These are phyloP conservation scores for Vanessa tameamea DNA, from an alignment of 1,140 invertebrate species.

Conservation along the genomic window DNA sequence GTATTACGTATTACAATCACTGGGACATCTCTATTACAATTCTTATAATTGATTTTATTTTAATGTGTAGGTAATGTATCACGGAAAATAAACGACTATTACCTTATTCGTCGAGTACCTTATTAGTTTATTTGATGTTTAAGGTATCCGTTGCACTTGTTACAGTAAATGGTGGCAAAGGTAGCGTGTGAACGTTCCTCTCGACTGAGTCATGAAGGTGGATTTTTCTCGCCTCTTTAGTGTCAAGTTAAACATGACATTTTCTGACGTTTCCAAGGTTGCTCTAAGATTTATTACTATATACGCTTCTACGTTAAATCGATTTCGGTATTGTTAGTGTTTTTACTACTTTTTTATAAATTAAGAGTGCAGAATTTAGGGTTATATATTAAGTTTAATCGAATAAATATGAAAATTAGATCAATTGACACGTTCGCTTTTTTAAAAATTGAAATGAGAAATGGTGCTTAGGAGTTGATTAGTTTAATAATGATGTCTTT, in stretches of 20 bases:
- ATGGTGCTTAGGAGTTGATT: too few relatives aligned
- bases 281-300: not conserved
- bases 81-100: not conserved
- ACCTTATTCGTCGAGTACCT: not conserved
- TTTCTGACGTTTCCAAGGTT: conserved; percentile 6
- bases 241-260: conserved; percentile 24
- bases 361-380: too few relatives aligned
- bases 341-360: too few relatives aligned
- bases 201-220: conserved; percentile 22
- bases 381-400: too few relatives aligned
- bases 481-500: too few relatives aligned
- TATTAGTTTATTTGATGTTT: not conserved
- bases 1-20: too few relatives aligned
- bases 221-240: conserved; percentile 22
- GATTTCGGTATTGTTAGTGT: too few relatives aligned
- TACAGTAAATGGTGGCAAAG: not conserved
- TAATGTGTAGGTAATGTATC: too few relatives aligned
- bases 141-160: not conserved
- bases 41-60: not conserved
- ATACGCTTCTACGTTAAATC: too few relatives aligned
- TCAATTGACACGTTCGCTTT: too few relatives aligned
- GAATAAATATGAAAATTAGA: too few relatives aligned
- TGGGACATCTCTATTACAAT: not conserved
- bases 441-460: too few relatives aligned
- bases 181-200: conserved; percentile 24